Base-by-base conservation (phyloP, 2,113 vertebrate species). In the Sander vitreus region DNA sequence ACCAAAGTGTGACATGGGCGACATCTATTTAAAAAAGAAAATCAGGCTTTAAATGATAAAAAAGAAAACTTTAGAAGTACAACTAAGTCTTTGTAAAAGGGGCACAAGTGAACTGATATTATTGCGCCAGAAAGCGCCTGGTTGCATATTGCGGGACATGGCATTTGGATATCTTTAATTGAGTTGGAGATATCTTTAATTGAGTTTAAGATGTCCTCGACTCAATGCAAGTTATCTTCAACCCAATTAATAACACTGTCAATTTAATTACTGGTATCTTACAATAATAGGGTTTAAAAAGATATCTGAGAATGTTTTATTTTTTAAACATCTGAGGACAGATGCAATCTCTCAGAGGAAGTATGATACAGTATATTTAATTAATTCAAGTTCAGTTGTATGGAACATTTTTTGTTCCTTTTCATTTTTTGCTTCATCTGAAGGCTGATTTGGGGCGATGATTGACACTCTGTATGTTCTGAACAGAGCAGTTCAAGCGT, bases 201-300 rank as follows among this genome's bases (percentile, higher is more conserved):
- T 94, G 93, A 94, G 93, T 95, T 95, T 95, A 95, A 95, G 94
- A 95, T 95, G 95, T 95, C 91, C 93, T 93, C 87, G 88, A 94
- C 93, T 95, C 94, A 95, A 94, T 95, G 92, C 82, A 92, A 94
- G 86, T 95, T 95, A 96, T 96, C 95, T 95, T 93, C 92, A 94
- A 94, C 90, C 93, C 94, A 95, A 95, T 96, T 96, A 96, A 95
- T 92, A 89, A 94, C 88, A 93, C 93, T 93, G 92, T 91, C 94
- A 94, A 95, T 95, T 96, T 95, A 96, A 96, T 96, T 96, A 95
- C 90, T 90, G 91, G 90, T 96, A 95, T 95, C 95, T 93, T 88
- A 89, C 92, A 94, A 94, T 95, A 95, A 95, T 93, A 90, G 92
- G 92, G 87, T 94, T 94, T 91, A 92, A 91, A 93, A 89, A 84